Evolutionary conservation across 1,140 invertebrate genomes (phyloP), one percentile per base, ranked within the genome.

Genomic region (Littorina saxatilis): DNA sequence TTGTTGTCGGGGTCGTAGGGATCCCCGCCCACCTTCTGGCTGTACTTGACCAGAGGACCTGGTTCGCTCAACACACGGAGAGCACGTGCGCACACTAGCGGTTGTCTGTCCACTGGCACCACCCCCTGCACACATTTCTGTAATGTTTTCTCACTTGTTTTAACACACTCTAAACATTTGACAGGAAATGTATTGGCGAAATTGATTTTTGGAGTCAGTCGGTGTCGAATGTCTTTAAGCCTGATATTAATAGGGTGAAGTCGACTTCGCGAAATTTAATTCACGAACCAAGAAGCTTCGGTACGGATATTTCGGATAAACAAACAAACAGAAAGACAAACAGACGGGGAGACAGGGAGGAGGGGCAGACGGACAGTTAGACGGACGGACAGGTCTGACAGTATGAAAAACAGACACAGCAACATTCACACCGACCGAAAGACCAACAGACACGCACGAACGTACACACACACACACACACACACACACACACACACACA

Each of bases 1-100:
- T 81, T 81, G 35, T 50, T 81, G 20, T 81, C 52, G 13, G 80
- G 80, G 37, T 81, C 52, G 72, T 63, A 81, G 37, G 70, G 73
- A 50, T 81, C 80, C 13, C n/a, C 80, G 23, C 80, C 80, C n/a
- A 81, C 80, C 37, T 63, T 74, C 72, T 81, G 80, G 35, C 73
- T 81, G 80, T 75, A 81, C 72, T 81, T 73, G 47, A 81, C 73
- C 35, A 74, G 52, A n/a, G 55, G 50, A n/a, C 35, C 40, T 15
- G 80, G 70, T n/a, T 13, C 55, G 13, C 2, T 27, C 52, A 81
- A 55, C 27, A 81, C 80, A 15, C 43, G 13, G n/a, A n/a, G 80
- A 2, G 80, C 80, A 39, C 80, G 76, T 29, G 39, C 55, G 4
- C 17, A 35, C 39, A 78, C 17, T 37, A 66, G n/a, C 15, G 76